Conservation (phyloP, 2,888 invertebrate species). For the Nomada ferruginata region DNA sequence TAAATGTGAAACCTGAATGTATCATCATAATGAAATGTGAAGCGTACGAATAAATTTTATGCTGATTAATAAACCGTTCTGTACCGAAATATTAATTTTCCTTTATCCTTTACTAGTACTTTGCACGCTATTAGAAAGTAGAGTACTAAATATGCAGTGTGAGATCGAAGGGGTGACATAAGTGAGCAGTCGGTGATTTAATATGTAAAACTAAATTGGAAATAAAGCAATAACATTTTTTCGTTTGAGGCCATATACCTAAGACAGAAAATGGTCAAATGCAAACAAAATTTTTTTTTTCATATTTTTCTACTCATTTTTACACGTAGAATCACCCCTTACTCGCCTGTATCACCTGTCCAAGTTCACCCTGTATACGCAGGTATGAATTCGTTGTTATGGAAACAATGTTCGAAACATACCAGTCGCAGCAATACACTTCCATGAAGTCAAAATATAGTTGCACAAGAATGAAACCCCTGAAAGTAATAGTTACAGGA, state of each 20-base stretch:
- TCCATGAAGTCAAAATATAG: slow-evolving; percentile 12
- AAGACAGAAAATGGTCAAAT: too few relatives aligned
- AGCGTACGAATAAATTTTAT: slow-evolving; percentile 18
- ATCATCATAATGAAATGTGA: slow-evolving; percentile 13
- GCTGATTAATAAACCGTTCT: neutral
- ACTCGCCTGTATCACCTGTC: too few relatives aligned
- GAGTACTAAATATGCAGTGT: too few relatives aligned
- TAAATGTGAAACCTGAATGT: slow-evolving; percentile 29
- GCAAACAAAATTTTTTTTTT: too few relatives aligned
- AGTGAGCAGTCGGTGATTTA: too few relatives aligned
- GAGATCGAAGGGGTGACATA: too few relatives aligned
- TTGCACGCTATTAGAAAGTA: neutral
- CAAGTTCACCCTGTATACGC: too few relatives aligned
- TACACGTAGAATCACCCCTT: too few relatives aligned
- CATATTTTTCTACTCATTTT: too few relatives aligned
- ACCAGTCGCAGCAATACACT: neutral
- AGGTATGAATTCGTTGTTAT: slow-evolving; percentile 43
- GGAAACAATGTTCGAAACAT: slow-evolving; percentile 58
- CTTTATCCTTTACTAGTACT: neutral
- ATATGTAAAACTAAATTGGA: too few relatives aligned
- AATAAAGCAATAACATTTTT: too few relatives aligned
- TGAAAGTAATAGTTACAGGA: slow-evolving; percentile 87
- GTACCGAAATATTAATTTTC: slow-evolving; percentile 2
- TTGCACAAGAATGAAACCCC: slow-evolving; percentile 74
- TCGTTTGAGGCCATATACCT: too few relatives aligned